Conservation (phyloP, 64 coral and sea anemone species). For the Actinia tenebrosa region DNA sequence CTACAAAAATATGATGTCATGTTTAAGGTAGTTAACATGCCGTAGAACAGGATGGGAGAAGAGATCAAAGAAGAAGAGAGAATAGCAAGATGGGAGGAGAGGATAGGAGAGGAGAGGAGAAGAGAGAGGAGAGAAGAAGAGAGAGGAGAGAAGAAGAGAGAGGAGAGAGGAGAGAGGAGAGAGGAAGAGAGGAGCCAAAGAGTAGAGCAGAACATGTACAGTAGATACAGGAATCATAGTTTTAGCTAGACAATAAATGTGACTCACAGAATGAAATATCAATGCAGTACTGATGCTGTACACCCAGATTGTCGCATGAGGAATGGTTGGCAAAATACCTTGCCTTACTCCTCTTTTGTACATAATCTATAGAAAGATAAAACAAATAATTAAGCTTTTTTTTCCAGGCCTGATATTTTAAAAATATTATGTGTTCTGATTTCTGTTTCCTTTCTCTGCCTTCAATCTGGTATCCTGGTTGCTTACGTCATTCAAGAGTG, state of each 20-base stretch:
- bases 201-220: too few relatives aligned
- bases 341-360: constrained; percentile 69
- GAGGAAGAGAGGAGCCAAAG: too few relatives aligned
- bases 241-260: not conserved
- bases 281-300: constrained; percentile 78
- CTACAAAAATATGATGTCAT: constrained; percentile 1
- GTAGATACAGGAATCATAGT: too few relatives aligned
- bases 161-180: too few relatives aligned
- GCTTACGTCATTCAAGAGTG: too few relatives aligned
- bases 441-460: too few relatives aligned
- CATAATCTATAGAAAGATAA: constrained; percentile 40
- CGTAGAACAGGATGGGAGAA: too few relatives aligned
- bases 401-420: too few relatives aligned
- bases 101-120: not conserved
- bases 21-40: too few relatives aligned
- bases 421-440: not conserved
- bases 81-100: not conserved
- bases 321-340: constrained; percentile 67
- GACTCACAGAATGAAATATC: constrained; percentile 82
- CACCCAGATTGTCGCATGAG: constrained; percentile 62
- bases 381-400: not conserved
- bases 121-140: not conserved
- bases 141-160: not conserved
- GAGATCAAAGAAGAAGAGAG: not conserved
- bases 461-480: too few relatives aligned